Conservation (phyloP, 2,888 invertebrate genomes). For the Hedychridium roseum region DNA sequence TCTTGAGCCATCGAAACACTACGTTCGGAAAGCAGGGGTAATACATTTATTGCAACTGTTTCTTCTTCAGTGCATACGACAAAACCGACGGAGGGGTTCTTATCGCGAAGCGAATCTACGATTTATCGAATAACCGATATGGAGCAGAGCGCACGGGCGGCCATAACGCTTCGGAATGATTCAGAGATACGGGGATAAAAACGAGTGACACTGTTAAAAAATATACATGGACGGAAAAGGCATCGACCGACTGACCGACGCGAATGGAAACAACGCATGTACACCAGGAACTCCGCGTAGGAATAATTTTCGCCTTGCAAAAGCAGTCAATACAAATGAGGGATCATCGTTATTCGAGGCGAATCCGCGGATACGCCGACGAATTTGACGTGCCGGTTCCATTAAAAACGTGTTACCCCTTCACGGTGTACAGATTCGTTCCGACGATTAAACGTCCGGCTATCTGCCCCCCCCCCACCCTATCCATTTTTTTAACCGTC, state of each 20-base stretch:
- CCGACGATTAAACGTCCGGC: slow-evolving; percentile 30
- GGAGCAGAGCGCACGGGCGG: slow-evolving; percentile 14
- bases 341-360: slow-evolving; percentile 28
- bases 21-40: too few species aligned
- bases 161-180: slow-evolving; percentile 7
- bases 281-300: slow-evolving; percentile 1
- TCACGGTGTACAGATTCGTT: too few species aligned
- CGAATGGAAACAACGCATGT: neutral
- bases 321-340: slow-evolving; percentile 15
- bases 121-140: slow-evolving; percentile 26
- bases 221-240: neutral
- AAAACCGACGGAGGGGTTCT: slow-evolving; percentile 19
- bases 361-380: slow-evolving; percentile 2
- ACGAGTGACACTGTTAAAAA: slow-evolving; percentile 19
- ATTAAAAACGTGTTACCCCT: slow-evolving; percentile 12
- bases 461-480: too few species aligned
- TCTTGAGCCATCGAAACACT: too few species aligned
- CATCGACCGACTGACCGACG: too few species aligned
- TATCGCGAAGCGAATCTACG: slow-evolving; percentile 17
- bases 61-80: too few species aligned
- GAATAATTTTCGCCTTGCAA: slow-evolving; percentile 12
- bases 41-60: too few species aligned
- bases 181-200: slow-evolving; percentile 22
- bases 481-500: slow-evolving; percentile 20
- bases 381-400: slow-evolving; percentile 17